Percentiles rank a stretch among this genome's conserved stretches.
Conservation (phyloP, 2,113 vertebrate species). For the Melanerpes aurifrons region DNA sequence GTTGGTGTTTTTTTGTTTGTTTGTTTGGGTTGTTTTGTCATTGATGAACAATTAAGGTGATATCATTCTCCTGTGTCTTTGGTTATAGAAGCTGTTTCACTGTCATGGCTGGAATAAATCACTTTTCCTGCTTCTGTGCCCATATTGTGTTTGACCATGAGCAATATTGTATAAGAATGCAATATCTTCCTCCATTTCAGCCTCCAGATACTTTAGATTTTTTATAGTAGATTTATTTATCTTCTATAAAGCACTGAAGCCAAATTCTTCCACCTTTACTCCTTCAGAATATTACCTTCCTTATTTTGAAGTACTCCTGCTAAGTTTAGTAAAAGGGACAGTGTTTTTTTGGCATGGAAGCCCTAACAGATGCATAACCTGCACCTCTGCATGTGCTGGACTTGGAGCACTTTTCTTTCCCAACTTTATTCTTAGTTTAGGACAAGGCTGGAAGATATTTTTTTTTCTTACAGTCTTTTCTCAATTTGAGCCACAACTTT, state of each 20-base stretch:
- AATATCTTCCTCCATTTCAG: background rate
- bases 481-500: background rate
- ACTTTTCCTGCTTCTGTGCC: background rate
- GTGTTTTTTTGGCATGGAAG: background rate
- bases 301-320: background rate
- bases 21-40: background rate
- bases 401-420: background rate
- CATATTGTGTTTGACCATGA: constrained; percentile 10
- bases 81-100: constrained; percentile 13
- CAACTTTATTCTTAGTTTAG: background rate
- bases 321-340: background rate
- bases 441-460: background rate
- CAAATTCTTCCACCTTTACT: background rate
- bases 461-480: accelerated
- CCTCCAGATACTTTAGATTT: constrained; percentile 17
- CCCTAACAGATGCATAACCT: background rate
- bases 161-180: background rate
- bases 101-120: constrained; percentile 47
- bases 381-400: background rate
- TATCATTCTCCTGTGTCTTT: constrained; percentile 28
- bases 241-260: background rate
- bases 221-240: constrained; percentile 4
- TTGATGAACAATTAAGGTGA: constrained; percentile 7
- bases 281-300: background rate
- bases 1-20: background rate